These are phyloP conservation scores for Perodicticus potto DNA, from an alignment of 2,797 vertebrate species.

Conservation along the genomic window DNA sequence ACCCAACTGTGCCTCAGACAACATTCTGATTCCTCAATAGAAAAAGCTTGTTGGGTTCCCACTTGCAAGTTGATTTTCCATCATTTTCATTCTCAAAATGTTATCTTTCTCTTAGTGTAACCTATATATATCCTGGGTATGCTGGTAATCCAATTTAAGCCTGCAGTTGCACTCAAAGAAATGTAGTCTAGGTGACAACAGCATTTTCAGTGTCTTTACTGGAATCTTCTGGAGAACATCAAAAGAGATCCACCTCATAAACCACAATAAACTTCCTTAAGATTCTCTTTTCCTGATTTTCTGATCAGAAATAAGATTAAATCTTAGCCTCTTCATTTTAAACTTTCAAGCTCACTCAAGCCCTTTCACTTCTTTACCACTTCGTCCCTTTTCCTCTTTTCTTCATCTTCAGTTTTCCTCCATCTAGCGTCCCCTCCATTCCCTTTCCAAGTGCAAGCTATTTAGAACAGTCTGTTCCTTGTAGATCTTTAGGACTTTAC, in stretches of 20 bases:
- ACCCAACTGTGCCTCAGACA: constrained; percentile 10
- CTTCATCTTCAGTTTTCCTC: not conserved
- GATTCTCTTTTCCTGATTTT: not conserved
- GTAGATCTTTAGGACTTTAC: not conserved
- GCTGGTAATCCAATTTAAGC: not conserved
- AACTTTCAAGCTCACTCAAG: not conserved
- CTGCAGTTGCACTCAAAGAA: not conserved
- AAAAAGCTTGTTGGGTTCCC: not conserved
- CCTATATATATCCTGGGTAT: not conserved
- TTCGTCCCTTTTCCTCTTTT: not conserved
- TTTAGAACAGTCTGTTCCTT: not conserved
- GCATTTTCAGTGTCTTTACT: not conserved
- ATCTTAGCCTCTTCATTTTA: not conserved
- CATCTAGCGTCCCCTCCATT: not conserved
- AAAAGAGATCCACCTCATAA: not conserved
- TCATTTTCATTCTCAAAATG: constrained; percentile 40
- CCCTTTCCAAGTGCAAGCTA: constrained; percentile 1
- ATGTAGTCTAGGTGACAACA: not conserved
- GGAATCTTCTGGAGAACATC: not conserved
- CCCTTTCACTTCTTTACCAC: not conserved
- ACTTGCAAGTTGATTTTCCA: constrained; percentile 43
- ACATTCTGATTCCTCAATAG: constrained; percentile 59
- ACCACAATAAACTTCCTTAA: not conserved
- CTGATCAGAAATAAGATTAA: not conserved
- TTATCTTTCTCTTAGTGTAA: constrained; percentile 22